Percentiles rank a stretch among this genome's conserved stretches.
Conservation (phyloP, 2,797 vertebrate genomes). For the Anguilla marmorata region DNA sequence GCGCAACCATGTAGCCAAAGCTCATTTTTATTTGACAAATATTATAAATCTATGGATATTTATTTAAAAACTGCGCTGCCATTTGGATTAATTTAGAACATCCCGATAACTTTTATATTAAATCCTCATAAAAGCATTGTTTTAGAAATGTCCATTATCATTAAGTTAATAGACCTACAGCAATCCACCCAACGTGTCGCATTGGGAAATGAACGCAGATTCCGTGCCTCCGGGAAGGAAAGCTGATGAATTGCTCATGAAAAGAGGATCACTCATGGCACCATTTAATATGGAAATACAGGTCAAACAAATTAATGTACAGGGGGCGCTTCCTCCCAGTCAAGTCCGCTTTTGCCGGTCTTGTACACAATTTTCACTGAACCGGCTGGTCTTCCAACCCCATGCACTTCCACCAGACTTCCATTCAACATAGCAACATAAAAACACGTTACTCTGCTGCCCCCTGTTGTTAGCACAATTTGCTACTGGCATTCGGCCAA, state of each 20-base stretch:
- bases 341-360: neutral
- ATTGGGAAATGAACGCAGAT: neutral
- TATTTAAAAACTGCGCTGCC: constrained; percentile 34
- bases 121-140: constrained; percentile 18
- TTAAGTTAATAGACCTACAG: constrained; percentile 28
- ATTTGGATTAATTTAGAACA: constrained; percentile 27
- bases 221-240: neutral
- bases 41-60: neutral
- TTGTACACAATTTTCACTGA: neutral
- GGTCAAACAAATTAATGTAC: constrained; percentile 16
- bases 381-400: neutral
- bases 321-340: neutral
- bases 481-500: neutral
- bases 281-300: constrained; percentile 20
- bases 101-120: constrained; percentile 36
- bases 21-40: too few relatives aligned
- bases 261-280: constrained; percentile 8
- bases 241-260: neutral
- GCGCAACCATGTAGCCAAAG: neutral
- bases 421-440: too few relatives aligned
- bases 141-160: constrained; percentile 36
- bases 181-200: constrained; percentile 14
- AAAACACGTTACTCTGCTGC: constrained; percentile 39
- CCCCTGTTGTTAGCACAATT: constrained; percentile 37
- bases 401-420: neutral